Conservation (phyloP, 1,140 invertebrate species). For the Dreissena rostriformis region DNA sequence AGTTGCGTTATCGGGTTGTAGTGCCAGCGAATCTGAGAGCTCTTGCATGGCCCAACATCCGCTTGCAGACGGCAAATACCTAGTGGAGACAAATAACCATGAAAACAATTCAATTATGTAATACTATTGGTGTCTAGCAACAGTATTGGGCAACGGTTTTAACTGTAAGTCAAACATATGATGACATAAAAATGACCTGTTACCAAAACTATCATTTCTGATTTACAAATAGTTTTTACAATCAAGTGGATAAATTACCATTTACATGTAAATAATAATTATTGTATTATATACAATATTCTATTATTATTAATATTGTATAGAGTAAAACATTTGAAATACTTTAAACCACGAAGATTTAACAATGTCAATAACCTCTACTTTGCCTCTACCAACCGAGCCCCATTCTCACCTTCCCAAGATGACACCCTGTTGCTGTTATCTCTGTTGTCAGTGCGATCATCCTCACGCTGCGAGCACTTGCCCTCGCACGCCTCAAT, state of each 20-base stretch:
- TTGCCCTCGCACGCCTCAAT: constrained; percentile 50
- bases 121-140: background rate
- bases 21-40: constrained; percentile 77
- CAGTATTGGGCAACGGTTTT: background rate
- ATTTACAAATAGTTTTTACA: no score
- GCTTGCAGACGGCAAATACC: constrained; percentile 80
- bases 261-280: no score
- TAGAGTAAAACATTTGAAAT: no score
- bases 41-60: constrained; percentile 84
- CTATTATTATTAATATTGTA: no score
- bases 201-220: no score
- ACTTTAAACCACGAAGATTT: no score
- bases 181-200: background rate
- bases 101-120: background rate
- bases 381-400: background rate
- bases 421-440: constrained; percentile 13
- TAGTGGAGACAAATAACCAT: constrained; percentile 75
- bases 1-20: constrained; percentile 56
- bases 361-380: no score
- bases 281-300: no score
- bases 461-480: constrained; percentile 18
- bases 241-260: no score
- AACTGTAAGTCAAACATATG: background rate
- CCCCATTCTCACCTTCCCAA: constrained; percentile 37
- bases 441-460: background rate